A percentile compares a stretch with the other conserved stretches of the same genome.
These are phyloP conservation scores for Rapana venosa DNA, from an alignment of 2,888 invertebrate genomes.

Conservation along the genomic window DNA sequence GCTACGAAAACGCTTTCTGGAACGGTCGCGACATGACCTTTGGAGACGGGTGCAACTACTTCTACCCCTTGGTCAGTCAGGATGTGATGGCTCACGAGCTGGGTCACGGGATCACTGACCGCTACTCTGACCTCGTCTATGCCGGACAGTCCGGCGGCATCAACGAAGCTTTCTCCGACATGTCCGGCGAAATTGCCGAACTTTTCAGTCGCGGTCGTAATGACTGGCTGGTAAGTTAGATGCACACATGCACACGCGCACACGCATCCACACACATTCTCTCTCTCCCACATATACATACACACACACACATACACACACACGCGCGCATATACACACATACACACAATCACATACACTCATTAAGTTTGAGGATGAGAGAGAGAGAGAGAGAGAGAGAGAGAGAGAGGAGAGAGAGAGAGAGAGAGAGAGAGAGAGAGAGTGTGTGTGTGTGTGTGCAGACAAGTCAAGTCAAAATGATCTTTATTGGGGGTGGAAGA, in stretches of 20 bases:
- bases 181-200: constrained; percentile 60
- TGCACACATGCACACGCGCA: background rate
- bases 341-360: too few species aligned
- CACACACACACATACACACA: too few species aligned
- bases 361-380: too few species aligned
- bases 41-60: constrained; percentile 57
- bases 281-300: too few species aligned
- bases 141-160: constrained; percentile 61
- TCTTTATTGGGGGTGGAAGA: too few species aligned
- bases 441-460: too few species aligned
- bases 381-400: too few species aligned
- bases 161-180: constrained; percentile 65
- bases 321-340: too few species aligned
- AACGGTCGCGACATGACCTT: constrained; percentile 59
- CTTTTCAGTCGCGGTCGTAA: constrained; percentile 43
- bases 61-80: constrained; percentile 58
- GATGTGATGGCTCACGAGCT: constrained; percentile 64
- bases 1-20: constrained; percentile 64
- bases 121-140: constrained; percentile 58
- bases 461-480: too few species aligned
- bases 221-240: constrained; percentile 54
- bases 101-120: constrained; percentile 61
- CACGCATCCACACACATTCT: too few species aligned
- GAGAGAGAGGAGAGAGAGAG: too few species aligned
- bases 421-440: too few species aligned